Evolutionary conservation across 2,797 vertebrate genomes (phyloP).

Genomic region (Enoplosus armatus): DNA sequence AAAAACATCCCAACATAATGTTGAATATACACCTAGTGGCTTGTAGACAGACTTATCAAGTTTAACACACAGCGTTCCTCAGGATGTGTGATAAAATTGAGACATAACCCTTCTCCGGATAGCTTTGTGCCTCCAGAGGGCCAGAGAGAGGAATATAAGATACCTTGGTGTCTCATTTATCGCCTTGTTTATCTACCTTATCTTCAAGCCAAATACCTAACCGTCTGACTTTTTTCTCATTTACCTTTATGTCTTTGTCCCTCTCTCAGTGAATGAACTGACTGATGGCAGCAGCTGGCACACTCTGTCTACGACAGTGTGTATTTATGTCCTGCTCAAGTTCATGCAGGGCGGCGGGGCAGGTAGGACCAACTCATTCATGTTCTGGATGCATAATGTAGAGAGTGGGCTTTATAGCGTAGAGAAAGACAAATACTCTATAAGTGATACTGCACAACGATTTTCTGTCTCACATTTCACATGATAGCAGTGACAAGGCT

Average conservation of each 20-base stretch:
- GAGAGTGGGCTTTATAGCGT: background rate
- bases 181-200: background rate
- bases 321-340: constrained; percentile 91
- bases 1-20: background rate
- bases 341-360: constrained; percentile 96
- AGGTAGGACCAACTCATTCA: constrained; percentile 78
- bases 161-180: background rate
- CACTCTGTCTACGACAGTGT: constrained; percentile 88
- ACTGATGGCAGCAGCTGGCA: constrained; percentile 86
- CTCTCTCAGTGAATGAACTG: constrained; percentile 89
- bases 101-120: background rate
- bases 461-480: background rate
- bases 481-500: background rate
- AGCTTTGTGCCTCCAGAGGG: background rate
- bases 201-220: constrained; percentile 1
- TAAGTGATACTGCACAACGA: background rate
- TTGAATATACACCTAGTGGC: background rate
- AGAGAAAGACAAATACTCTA: background rate
- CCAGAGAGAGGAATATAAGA: background rate
- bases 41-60: background rate
- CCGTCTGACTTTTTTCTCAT: background rate
- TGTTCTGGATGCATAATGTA: background rate
- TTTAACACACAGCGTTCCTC: background rate
- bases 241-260: constrained; percentile 12
- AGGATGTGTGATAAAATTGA: background rate